A percentile compares a stretch with the other conserved stretches of the same genome.
Evolutionary conservation across 2,888 invertebrate genomes (phyloP).

Genomic region (Agriopis aurantiaria): DNA sequence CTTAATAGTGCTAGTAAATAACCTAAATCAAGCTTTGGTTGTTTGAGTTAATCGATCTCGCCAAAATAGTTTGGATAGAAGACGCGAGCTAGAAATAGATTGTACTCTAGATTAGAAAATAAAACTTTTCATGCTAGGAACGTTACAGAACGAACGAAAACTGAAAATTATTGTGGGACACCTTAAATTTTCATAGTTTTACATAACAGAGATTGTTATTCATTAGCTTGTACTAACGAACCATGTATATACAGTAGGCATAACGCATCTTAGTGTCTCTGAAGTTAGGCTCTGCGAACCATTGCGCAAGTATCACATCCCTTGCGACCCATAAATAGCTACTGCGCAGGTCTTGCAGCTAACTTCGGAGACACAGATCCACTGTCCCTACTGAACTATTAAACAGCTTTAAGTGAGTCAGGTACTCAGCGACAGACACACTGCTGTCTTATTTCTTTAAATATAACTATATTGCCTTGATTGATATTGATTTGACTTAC

Average conservation of each 20-base stretch:
- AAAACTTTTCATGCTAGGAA: not conserved
- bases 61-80: not conserved
- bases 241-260: too few relatives aligned
- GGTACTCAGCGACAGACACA: not conserved
- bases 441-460: constrained; percentile 4
- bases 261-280: too few relatives aligned
- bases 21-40: not conserved
- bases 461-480: constrained; percentile 9
- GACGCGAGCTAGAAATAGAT: not conserved
- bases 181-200: too few relatives aligned
- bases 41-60: not conserved
- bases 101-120: not conserved
- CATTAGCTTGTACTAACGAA: too few relatives aligned
- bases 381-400: not conserved
- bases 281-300: too few relatives aligned
- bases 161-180: too few relatives aligned
- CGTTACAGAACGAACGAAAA: not conserved
- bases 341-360: too few relatives aligned
- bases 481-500: constrained; percentile 19
- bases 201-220: too few relatives aligned
- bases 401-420: not conserved
- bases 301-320: too few relatives aligned
- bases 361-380: too few relatives aligned
- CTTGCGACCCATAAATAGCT: too few relatives aligned
- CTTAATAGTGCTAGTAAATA: not conserved